A percentile compares a stretch with the other conserved stretches of the same genome.
These are phyloP conservation scores for Drosophila kambysellisi DNA, from an alignment of 2,888 invertebrate species.

Conservation along the genomic window DNA sequence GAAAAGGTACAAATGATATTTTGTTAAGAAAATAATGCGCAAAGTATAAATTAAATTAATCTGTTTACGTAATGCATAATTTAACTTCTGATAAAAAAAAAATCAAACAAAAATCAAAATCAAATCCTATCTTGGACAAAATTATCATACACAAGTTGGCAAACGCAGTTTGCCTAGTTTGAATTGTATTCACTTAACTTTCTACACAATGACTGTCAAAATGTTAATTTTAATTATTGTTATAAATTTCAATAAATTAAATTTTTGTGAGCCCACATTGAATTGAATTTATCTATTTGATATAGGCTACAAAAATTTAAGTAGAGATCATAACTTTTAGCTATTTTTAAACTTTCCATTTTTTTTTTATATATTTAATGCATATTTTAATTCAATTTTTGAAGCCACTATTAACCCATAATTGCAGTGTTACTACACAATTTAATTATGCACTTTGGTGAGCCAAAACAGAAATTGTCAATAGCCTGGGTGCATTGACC, in stretches of 20 bases:
- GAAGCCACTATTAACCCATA: neutral
- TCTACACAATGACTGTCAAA: neutral
- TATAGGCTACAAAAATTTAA: neutral
- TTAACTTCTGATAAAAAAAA: neutral
- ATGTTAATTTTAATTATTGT: too few relatives aligned
- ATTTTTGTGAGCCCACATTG: too few relatives aligned
- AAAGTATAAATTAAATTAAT: neutral
- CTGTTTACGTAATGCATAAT: too few relatives aligned
- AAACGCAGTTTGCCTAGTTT: neutral
- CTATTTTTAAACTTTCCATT: neutral
- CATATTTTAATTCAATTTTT: neutral
- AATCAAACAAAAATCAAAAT: too few relatives aligned
- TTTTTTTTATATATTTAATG: neutral
- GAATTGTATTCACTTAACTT: neutral
- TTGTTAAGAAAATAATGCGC: too few relatives aligned
- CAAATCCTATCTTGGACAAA: neutral
- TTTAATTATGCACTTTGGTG: neutral
- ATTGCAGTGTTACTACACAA: neutral
- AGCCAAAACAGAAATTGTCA: neutral
- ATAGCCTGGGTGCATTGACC: neutral
- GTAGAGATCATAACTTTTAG: neutral
- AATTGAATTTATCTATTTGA: neutral
- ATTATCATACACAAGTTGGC: neutral
- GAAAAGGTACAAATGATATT: neutral
- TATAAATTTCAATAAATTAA: too few relatives aligned